Base-by-base conservation (phyloP, 2,113 vertebrate genomes). In the Lipophrys pholis region DNA sequence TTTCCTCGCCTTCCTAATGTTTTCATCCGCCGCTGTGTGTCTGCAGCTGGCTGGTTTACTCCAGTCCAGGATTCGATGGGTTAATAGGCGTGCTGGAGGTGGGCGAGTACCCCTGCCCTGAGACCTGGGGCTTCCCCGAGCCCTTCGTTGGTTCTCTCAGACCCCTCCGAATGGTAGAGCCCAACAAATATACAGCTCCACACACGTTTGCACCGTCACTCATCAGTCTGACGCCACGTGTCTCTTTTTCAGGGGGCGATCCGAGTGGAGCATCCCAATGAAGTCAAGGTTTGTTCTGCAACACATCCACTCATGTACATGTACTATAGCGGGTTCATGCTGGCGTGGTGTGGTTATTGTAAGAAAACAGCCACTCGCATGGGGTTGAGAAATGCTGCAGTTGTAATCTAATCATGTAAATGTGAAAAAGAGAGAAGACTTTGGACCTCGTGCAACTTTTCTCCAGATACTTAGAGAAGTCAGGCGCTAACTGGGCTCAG, bases 31-130 rank as follows among this genome's bases (percentile, higher is more conserved):
- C 56, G 10, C 21, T 85, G 30, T 86, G 17, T 72, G 11, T 87
- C 10, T 82, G 1, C 49, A 99, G 98, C 58, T 99, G 98, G 98
- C 82, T 99, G 52, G 89, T 99, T 66, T 99, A 96, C 80, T 94
- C 95, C 89, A 95, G 98, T 53, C 94, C 97, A 58, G 96, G 95
- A 41, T 98, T 96, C 77, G 92, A 90, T 49, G 97, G 97, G 21
- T 50, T 95, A 0, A 85, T 97, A 38, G 94, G 93, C 40, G 93
- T 99, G 77, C 81, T 99, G 90, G 95, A 96, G 57, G 94, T 88
- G 9, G 97, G 97, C 40, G 96, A 97, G 92, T 99, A 96, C 78
- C 95, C 96, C 6, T 93, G 94, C 73, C 92, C 97, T 15, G 91
- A 95, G 8, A 86, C 94, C 83, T 99, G 97, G 97, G 94, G 96